phyloP scores from a whole-genome alignment of 2,888 invertebrate genomes.

The Pimpla rufipes region DNA sequence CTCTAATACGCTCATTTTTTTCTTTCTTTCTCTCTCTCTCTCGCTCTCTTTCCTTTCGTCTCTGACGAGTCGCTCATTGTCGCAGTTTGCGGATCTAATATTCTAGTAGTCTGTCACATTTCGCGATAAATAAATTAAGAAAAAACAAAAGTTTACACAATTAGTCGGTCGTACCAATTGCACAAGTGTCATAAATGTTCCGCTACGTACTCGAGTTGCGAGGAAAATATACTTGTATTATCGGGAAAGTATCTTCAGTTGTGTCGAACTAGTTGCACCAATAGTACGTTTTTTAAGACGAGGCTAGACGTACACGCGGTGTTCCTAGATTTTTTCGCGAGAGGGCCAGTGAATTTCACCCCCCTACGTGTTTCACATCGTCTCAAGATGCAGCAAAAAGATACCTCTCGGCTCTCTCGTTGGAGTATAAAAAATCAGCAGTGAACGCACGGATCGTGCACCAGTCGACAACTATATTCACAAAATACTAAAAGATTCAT shows the following conservation, averaged over 20 bases:
- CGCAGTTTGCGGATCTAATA: slow-evolving; percentile 44
- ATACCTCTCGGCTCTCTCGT: slow-evolving; percentile 1
- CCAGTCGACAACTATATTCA: neutral
- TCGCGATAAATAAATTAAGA: slow-evolving; percentile 39
- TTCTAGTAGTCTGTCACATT: slow-evolving; percentile 36
- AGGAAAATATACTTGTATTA: neutral
- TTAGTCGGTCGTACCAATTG: slow-evolving; percentile 43
- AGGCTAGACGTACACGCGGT: neutral
- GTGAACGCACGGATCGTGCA: neutral
- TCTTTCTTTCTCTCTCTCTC: slow-evolving; percentile 3
- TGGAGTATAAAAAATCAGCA: neutral
- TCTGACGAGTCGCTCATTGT: slow-evolving; percentile 14
- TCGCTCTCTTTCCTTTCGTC: slow-evolving; percentile 1
- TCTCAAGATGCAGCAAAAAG: neutral
- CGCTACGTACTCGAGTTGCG: neutral
- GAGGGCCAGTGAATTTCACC: no score
- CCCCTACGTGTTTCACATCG: no score
- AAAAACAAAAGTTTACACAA: slow-evolving; percentile 25
- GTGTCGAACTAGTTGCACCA: neutral
- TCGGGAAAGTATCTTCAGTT: neutral
- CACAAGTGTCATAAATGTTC: slow-evolving; percentile 42
- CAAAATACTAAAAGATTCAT: neutral
- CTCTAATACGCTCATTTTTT: slow-evolving; percentile 56
- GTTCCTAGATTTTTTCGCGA: neutral
- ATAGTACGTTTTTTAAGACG: neutral